Percentiles rank a stretch among this genome's conserved stretches.
phyloP scores from a whole-genome alignment of 2,888 invertebrate genomes.

The Gandaritis pyraliata region DNA sequence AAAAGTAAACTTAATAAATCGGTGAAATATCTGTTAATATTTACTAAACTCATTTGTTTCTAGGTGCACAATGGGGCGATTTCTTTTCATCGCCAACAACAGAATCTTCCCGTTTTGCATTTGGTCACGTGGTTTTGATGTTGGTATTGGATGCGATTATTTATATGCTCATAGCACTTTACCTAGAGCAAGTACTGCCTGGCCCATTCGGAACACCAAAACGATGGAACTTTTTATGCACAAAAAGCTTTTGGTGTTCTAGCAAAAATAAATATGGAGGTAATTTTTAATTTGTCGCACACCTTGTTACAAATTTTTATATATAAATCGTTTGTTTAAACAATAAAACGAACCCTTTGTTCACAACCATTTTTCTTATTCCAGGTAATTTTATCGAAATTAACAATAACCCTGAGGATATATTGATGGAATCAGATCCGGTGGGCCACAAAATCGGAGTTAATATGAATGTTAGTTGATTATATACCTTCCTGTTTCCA shows the following conservation, averaged over 20 bases:
- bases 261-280: slow-evolving; percentile 43
- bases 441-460: slow-evolving; percentile 73
- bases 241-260: slow-evolving; percentile 82
- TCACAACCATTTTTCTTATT: slow-evolving; percentile 17
- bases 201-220: slow-evolving; percentile 93
- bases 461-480: slow-evolving; percentile 68
- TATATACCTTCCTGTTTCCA: neutral
- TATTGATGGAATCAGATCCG: slow-evolving; percentile 78
- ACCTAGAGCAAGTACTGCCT: slow-evolving; percentile 93
- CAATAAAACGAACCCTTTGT: too few species aligned
- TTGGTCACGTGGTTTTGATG: slow-evolving; percentile 89
- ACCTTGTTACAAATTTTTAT: too few species aligned
- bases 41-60: slow-evolving; percentile 20
- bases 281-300: slow-evolving; percentile 11
- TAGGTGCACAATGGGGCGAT: slow-evolving; percentile 86
- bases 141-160: slow-evolving; percentile 88
- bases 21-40: too few species aligned
- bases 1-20: too few species aligned
- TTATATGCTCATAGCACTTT: slow-evolving; percentile 91
- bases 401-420: slow-evolving; percentile 42
- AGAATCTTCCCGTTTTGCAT: slow-evolving; percentile 86
- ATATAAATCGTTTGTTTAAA: too few species aligned
- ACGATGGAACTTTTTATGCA: slow-evolving; percentile 92
- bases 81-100: slow-evolving; percentile 86
- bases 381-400: slow-evolving; percentile 41